Conservation (phyloP, 2,888 invertebrate genomes). For the Microchrysa polita region DNA sequence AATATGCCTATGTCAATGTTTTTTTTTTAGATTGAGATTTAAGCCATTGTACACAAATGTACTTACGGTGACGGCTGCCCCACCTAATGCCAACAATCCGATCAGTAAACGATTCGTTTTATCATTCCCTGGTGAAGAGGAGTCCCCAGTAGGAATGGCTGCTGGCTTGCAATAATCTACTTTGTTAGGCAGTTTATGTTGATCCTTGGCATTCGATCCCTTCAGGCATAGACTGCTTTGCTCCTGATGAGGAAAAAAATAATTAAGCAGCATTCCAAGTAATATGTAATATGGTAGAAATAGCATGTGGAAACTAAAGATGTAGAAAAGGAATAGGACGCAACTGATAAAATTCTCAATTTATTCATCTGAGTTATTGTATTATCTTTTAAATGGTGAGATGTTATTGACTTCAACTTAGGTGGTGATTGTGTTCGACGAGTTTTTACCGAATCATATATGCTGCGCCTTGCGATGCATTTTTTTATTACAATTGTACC, state of each 20-base stretch:
- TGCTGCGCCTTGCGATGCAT: constrained; percentile 30
- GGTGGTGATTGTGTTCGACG: constrained; percentile 59
- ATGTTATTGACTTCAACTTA: constrained; percentile 55
- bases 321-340: constrained; percentile 12
- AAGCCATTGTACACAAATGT: not conserved
- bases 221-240: constrained; percentile 9
- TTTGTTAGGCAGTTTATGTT: constrained; percentile 14
- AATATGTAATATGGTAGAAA: not conserved
- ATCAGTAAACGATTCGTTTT: constrained; percentile 17
- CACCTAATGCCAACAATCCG: constrained; percentile 33
- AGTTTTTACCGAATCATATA: constrained; percentile 58
- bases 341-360: constrained; percentile 31
- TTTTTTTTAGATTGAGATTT: not conserved
- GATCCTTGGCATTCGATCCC: too few relatives aligned
- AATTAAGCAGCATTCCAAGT: too few relatives aligned
- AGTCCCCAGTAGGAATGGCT: not conserved
- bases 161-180: constrained; percentile 33
- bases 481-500: constrained; percentile 38
- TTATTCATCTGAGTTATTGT: constrained; percentile 2
- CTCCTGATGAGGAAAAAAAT: constrained; percentile 11
- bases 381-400: constrained; percentile 29
- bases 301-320: not conserved
- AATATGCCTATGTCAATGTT: constrained; percentile 22
- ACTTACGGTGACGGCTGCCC: constrained; percentile 33
- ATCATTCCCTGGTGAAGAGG: constrained; percentile 6